These are phyloP conservation scores for Notoglanidium macrostoma DNA, from an alignment of 2,797 vertebrate species.

Conservation along the genomic window DNA sequence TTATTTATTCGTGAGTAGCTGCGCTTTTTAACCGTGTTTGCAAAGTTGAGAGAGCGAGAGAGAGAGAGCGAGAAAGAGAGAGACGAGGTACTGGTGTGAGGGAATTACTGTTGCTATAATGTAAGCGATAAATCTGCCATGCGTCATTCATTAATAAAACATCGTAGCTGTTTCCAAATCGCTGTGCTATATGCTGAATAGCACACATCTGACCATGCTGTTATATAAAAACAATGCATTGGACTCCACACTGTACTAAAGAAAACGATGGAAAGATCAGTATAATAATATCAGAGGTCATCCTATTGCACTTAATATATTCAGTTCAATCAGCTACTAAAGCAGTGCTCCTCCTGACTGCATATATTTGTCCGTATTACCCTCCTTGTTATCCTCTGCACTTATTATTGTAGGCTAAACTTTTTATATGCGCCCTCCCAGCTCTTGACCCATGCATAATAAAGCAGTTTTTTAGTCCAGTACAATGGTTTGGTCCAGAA, in stretches of 20 bases:
- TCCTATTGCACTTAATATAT: background rate
- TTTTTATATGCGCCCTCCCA: background rate
- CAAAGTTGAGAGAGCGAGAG: background rate
- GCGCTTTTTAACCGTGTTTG: too few species aligned
- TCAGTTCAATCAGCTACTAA: background rate
- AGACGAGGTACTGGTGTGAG: background rate
- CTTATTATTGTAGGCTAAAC: background rate
- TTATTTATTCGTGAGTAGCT: too few species aligned
- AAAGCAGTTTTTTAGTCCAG: background rate
- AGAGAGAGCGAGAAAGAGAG: background rate
- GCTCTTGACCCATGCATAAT: background rate
- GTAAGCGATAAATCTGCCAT: background rate
- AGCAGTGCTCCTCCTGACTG: background rate
- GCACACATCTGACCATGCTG: too few species aligned
- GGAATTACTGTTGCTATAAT: background rate
- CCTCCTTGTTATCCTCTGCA: background rate
- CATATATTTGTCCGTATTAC: background rate
- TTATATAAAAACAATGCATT: too few species aligned
- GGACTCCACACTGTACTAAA: background rate
- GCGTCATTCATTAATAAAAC: background rate
- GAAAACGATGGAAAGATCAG: background rate
- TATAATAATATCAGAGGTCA: background rate
- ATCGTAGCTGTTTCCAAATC: background rate
- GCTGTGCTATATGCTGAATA: background rate
- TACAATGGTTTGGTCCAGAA: background rate